Conservation (phyloP, 53 echinoderm and acorn worm species). For the Patiria pectinifera region DNA sequence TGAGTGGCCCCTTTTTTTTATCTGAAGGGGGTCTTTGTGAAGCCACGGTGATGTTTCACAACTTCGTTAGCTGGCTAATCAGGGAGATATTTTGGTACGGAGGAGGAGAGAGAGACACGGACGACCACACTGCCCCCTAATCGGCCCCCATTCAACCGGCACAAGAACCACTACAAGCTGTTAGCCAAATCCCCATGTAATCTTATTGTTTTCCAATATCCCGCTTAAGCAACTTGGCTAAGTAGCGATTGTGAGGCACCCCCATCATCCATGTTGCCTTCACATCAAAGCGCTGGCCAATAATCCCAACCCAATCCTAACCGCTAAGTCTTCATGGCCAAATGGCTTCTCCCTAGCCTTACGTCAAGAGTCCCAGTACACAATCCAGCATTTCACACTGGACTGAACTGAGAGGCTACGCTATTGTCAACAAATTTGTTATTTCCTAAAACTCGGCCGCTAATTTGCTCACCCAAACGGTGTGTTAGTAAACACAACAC, state of each 20-base stretch:
- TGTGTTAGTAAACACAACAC: not conserved
- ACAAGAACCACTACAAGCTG: constrained; percentile 15
- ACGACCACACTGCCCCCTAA: not conserved
- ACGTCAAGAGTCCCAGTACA: not conserved
- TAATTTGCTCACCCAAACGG: not conserved
- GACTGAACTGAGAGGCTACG: not conserved
- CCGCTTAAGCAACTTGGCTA: constrained; percentile 27
- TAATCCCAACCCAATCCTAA: not conserved
- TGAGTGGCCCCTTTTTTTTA: constrained; percentile 26
- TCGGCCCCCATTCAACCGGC: constrained; percentile 11
- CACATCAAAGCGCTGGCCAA: not conserved
- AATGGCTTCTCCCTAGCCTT: not conserved
- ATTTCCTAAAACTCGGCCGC: not conserved
- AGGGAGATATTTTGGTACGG: not conserved
- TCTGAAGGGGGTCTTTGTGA: not conserved
- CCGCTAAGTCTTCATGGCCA: not conserved
- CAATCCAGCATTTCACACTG: constrained; percentile 19
- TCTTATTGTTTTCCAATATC: constrained; percentile 44
- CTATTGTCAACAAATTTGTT: constrained; percentile 11
- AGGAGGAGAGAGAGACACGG: not conserved
- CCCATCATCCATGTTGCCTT: not conserved
- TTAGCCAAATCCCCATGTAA: constrained; percentile 32
- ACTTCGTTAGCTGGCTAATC: constrained; percentile 48
- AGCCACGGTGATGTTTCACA: constrained; percentile 17
- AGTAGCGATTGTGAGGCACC: not conserved